Percentiles rank a stretch among this genome's conserved stretches.
Evolutionary conservation across 2,113 vertebrate species (phyloP).

Genomic region (Nothoprocta pentlandii): DNA sequence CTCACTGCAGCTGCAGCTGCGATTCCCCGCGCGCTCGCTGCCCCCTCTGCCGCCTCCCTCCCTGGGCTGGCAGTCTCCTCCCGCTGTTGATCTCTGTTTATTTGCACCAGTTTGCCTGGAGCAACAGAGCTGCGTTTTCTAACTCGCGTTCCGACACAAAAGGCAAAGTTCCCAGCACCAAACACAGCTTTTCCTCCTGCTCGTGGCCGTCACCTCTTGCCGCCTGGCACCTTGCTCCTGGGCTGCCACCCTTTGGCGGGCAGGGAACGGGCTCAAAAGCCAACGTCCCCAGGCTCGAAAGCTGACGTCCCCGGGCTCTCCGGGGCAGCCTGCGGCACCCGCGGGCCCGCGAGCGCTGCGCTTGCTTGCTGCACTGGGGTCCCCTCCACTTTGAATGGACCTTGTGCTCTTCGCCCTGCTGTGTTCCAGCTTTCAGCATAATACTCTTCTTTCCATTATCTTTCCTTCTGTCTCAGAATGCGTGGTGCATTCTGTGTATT

Average conservation of each 20-base stretch:
- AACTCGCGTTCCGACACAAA: not conserved
- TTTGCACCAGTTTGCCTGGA: not conserved
- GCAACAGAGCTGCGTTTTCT: not conserved
- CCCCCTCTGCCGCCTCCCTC: not conserved
- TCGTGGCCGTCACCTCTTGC: not conserved
- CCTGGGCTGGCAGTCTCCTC: not conserved
- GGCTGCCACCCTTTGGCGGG: not conserved
- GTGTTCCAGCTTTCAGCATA: not conserved
- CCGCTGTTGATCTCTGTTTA: not conserved
- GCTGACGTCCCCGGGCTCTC: too few species aligned
- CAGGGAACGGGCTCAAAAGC: too few species aligned
- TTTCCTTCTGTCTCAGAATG: rapidly evolving
- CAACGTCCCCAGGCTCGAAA: too few species aligned
- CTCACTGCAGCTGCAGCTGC: not conserved
- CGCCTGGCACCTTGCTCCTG: not conserved
- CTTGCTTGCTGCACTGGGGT: rapidly evolving
- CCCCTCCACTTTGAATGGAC: not conserved
- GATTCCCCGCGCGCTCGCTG: not conserved
- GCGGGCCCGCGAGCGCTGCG: not conserved
- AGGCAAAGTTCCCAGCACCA: not conserved
- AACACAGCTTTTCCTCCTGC: not conserved
- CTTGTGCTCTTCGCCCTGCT: not conserved
- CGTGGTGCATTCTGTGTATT: rapidly evolving
- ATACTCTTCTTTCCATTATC: not conserved
- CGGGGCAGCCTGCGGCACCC: too few species aligned